phyloP scores from a whole-genome alignment of 2,797 vertebrate species.

The Xiphorhynchus erythropygius region DNA sequence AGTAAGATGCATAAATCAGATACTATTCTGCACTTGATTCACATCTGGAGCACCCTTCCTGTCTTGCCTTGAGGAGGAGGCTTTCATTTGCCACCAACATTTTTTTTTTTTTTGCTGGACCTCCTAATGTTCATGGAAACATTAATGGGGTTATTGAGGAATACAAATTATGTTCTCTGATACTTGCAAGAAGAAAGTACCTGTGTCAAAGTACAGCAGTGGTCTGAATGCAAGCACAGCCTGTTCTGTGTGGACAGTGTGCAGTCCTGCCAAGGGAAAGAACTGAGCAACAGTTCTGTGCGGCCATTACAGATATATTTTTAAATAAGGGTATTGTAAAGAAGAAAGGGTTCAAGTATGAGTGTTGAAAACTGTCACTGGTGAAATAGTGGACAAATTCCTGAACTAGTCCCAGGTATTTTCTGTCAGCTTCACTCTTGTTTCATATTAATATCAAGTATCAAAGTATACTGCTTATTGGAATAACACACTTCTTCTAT shows the following conservation, averaged over 20 bases:
- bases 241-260: background rate
- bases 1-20: conserved; percentile 22
- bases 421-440: background rate
- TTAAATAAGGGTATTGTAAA: background rate
- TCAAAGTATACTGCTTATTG: background rate
- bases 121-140: background rate
- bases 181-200: background rate
- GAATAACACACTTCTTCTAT: background rate
- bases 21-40: conserved; percentile 6
- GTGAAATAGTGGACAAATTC: background rate
- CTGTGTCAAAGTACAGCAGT: background rate
- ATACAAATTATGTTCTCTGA: background rate
- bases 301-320: rapidly evolving
- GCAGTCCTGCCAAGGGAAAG: background rate
- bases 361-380: background rate
- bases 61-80: background rate
- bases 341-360: background rate
- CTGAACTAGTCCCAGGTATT: background rate
- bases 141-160: background rate
- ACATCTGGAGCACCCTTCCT: background rate
- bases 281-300: background rate
- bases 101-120: background rate
- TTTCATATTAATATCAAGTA: background rate
- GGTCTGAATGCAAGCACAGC: background rate
- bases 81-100: background rate